Evolutionary conservation across 1,140 invertebrate species (phyloP), one percentile per base, ranked within the genome.

Genomic region (Sycophaga agraensis): DNA sequence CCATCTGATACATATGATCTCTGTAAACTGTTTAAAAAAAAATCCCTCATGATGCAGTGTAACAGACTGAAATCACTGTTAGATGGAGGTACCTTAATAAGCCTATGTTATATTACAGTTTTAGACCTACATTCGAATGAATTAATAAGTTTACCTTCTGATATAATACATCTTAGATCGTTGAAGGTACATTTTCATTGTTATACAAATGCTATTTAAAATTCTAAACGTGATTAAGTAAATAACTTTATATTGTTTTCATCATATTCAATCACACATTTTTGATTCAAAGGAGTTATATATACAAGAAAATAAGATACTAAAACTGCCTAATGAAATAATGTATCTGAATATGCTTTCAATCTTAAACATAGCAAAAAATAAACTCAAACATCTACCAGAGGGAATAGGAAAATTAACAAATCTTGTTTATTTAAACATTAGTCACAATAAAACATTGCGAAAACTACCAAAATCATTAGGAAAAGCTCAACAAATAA

Each of bases 1-100:
- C 90, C 90, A 21, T 81, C 85, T 53, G 89, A 89, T 49, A 88
- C 91, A 62, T 92, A 87, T 80, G 86, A 88, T 2, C 78, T 91
- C 35, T 92, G 90, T 74, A 88, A 87, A 75, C 88, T 92, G 40
- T 88, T 91, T 67, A 84, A 88, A 55, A 93, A 93, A 80, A 85
- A 88, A 66, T 77, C 80, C 42, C 76, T 91, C 48, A 81, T 85
- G 70, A 78, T 92, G 61, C 79, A 89, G 62, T 80, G 84, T 59
- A 92, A 92, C 78, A 82, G 82, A 53, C 76, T 92, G 58, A 81
- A 82, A 55, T 85, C 86, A 43, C 74, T 92, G n/a, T 83, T 84
- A 64, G 85, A 85, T 67, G 89, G 89, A 66, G 90, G 89, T 54
- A 82, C 84, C 67, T 77, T 91, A 67, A 82, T 82, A 63, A 89